Conservation (phyloP, 2,888 invertebrate genomes). For the Dione vanillae region DNA sequence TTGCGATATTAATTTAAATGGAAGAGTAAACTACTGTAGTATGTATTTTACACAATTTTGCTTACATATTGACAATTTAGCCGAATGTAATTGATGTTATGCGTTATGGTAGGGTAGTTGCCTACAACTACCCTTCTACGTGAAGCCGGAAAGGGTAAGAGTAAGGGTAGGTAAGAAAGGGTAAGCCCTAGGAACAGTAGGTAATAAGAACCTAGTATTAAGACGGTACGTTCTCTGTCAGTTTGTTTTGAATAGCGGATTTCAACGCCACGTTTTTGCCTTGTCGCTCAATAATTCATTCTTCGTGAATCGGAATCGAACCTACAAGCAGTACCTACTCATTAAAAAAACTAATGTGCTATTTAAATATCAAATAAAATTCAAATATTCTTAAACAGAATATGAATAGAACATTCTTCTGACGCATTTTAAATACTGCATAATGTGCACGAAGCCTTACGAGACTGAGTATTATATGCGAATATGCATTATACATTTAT, state of each 20-base stretch:
- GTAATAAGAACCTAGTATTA: too few species aligned
- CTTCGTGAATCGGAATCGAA: neutral
- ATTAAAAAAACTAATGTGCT: too few species aligned
- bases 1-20: neutral
- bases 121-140: too few species aligned
- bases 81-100: too few species aligned
- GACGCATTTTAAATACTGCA: neutral
- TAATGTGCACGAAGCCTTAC: conserved; percentile 17
- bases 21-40: neutral
- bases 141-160: too few species aligned
- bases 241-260: too few species aligned
- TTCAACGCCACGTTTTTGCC: too few species aligned
- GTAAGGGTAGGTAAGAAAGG: too few species aligned
- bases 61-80: neutral
- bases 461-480: neutral
- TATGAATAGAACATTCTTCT: neutral
- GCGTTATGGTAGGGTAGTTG: too few species aligned
- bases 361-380: neutral
- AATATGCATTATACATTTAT: neutral
- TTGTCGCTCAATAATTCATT: too few species aligned
- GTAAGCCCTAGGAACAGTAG: too few species aligned
- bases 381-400: neutral
- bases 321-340: neutral
- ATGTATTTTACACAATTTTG: neutral
- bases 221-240: too few species aligned